These are phyloP conservation scores for Corydoras maculifer DNA, from an alignment of 2,113 vertebrate species.

Conservation along the genomic window DNA sequence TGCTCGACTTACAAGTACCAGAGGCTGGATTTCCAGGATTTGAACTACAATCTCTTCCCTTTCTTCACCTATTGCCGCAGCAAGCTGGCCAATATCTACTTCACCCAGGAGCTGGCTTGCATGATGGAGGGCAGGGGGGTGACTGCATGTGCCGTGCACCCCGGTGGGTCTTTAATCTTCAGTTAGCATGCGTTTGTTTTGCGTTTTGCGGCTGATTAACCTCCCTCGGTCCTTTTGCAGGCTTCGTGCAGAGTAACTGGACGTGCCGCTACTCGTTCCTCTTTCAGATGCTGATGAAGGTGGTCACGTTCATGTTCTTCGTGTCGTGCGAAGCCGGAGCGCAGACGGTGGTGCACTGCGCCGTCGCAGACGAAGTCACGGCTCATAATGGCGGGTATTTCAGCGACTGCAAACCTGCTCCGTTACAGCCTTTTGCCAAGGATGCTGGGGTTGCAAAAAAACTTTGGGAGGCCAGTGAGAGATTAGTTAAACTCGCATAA, in stretches of 20 bases:
- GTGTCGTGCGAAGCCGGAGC: constrained; percentile 64
- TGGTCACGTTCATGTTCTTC: constrained; percentile 71
- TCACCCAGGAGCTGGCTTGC: constrained; percentile 67
- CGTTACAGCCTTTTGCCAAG: constrained; percentile 60
- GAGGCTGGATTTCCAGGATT: constrained; percentile 69
- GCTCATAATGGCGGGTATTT: constrained; percentile 67
- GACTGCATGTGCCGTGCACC: constrained; percentile 63
- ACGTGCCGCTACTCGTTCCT: constrained; percentile 65
- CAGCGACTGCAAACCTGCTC: constrained; percentile 56
- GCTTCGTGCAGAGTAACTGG: constrained; percentile 69
- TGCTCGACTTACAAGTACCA: constrained; percentile 72
- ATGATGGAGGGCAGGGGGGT: constrained; percentile 65
- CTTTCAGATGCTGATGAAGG: constrained; percentile 66
- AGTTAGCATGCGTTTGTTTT: too few relatives aligned
- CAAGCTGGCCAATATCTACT: constrained; percentile 75
- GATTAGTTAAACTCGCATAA: constrained; percentile 65
- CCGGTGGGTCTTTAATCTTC: constrained; percentile 50
- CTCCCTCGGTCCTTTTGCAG: constrained; percentile 42
- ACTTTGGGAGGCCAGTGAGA: constrained; percentile 74
- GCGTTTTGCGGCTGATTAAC: background rate
- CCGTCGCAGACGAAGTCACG: constrained; percentile 61
- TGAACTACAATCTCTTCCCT: constrained; percentile 72
- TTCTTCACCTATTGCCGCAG: constrained; percentile 75
- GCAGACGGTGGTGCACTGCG: constrained; percentile 69
- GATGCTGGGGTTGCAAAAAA: constrained; percentile 69